Conservation (phyloP, 2,888 invertebrate genomes). For the Alviniconcha strummeri region DNA sequence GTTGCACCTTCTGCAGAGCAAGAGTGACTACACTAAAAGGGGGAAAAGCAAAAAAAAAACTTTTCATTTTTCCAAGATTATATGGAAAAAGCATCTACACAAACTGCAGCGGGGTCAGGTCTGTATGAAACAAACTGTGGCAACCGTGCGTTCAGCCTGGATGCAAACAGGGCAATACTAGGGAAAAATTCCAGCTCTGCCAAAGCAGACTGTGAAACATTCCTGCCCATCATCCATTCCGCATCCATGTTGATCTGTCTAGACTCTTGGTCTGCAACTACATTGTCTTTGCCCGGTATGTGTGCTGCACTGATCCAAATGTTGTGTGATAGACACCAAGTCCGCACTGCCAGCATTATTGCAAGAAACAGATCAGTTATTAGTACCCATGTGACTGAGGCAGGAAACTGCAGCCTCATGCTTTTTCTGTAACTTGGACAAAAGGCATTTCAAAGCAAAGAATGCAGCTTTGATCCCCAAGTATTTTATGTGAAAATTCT, state of each 20-base stretch:
- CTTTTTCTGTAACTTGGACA: not conserved
- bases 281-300: slow-evolving; percentile 23
- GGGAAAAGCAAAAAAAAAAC: slow-evolving; percentile 37
- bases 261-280: slow-evolving; percentile 2
- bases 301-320: slow-evolving; percentile 17
- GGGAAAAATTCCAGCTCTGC: not conserved
- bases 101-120: slow-evolving; percentile 34
- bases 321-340: slow-evolving; percentile 16
- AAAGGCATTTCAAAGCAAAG: slow-evolving; percentile 22
- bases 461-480: slow-evolving; percentile 23
- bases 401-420: slow-evolving; percentile 30
- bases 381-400: slow-evolving; percentile 25
- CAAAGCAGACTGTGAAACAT: not conserved
- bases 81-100: slow-evolving; percentile 36
- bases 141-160: slow-evolving; percentile 25
- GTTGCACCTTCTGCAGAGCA: slow-evolving; percentile 32
- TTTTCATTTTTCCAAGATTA: slow-evolving; percentile 26
- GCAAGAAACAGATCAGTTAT: slow-evolving; percentile 14
- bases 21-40: slow-evolving; percentile 29
- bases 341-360: slow-evolving; percentile 7
- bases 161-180: slow-evolving; percentile 32
- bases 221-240: slow-evolving; percentile 26
- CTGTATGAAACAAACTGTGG: slow-evolving; percentile 23
- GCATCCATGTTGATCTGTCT: slow-evolving; percentile 15
- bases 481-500: slow-evolving; percentile 24